These are phyloP conservation scores for Hyla sarda DNA, from an alignment of 2,113 vertebrate species.

Conservation along the genomic window DNA sequence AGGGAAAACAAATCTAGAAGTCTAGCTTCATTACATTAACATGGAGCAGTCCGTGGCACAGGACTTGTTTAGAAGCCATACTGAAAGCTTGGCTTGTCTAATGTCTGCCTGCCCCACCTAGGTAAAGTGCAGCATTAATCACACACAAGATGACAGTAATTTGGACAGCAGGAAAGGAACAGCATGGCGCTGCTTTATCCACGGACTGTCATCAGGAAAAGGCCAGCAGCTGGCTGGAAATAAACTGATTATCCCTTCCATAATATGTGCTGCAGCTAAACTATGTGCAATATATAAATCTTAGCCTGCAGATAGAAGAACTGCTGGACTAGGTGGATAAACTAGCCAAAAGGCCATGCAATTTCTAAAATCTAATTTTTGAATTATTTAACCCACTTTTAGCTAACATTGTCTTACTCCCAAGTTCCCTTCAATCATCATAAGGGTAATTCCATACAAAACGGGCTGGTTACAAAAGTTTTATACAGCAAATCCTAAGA, in stretches of 20 bases:
- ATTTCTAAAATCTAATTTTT: not conserved
- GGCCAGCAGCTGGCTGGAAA: constrained; percentile 32
- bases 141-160: constrained; percentile 53
- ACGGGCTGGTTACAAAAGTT: too few relatives aligned
- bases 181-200: constrained; percentile 18
- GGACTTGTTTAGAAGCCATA: constrained; percentile 42
- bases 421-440: too few relatives aligned
- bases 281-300: not conserved
- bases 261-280: constrained; percentile 20
- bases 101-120: constrained; percentile 55
- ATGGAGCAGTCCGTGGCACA: constrained; percentile 32
- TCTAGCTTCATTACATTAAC: constrained; percentile 58
- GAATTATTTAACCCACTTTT: not conserved
- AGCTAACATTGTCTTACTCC: not conserved
- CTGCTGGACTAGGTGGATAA: not conserved
- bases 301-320: not conserved
- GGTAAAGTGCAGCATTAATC: constrained; percentile 56
- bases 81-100: constrained; percentile 54
- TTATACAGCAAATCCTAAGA: too few relatives aligned
- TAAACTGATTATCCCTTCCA: constrained; percentile 47
- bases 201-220: not conserved
- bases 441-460: too few relatives aligned
- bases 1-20: constrained; percentile 56
- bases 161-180: constrained; percentile 49
- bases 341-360: not conserved